Evolutionary conservation across 23 tunicate species (phyloP).

Genomic region (Halocynthia roretzi): DNA sequence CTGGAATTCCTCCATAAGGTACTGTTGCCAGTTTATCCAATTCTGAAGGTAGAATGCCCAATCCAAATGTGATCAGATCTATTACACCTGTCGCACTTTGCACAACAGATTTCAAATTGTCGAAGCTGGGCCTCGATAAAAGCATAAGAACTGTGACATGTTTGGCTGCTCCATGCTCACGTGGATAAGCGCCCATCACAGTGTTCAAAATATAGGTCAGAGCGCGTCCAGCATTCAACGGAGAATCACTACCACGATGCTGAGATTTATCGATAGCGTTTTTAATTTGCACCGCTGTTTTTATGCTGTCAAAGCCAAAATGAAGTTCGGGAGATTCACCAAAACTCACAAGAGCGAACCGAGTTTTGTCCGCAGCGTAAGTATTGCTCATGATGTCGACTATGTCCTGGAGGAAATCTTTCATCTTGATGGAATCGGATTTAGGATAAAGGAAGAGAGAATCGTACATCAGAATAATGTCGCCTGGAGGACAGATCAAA

Average conservation of each 20-base stretch:
- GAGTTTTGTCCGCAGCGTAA: not conserved
- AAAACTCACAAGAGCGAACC: conserved; percentile 35
- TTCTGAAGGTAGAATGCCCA: conserved; percentile 20
- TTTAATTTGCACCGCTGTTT: not conserved
- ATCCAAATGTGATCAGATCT: conserved; percentile 34
- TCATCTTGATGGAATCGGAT: not conserved
- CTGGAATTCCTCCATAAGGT: conserved; percentile 26
- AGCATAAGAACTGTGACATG: not conserved
- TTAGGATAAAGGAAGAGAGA: conserved; percentile 1
- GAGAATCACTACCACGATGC: conserved; percentile 12
- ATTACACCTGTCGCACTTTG: conserved; percentile 16
- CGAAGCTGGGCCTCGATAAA: conserved; percentile 15
- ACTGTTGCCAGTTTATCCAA: conserved; percentile 30
- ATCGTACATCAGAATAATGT: conserved; percentile 25
- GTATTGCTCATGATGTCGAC: conserved; percentile 13
- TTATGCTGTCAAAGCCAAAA: conserved; percentile 3
- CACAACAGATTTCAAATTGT: conserved; percentile 24
- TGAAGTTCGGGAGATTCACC: conserved; percentile 14
- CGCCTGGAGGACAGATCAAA: conserved; percentile 19
- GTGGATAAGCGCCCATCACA: not conserved
- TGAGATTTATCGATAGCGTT: not conserved
- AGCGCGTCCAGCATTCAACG: conserved; percentile 52
- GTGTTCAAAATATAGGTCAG: conserved; percentile 14
- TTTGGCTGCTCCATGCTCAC: not conserved
- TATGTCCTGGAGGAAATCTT: conserved; percentile 11